Base-by-base conservation (phyloP, 2,888 invertebrate genomes). In the Ectropis crepuscularia region DNA sequence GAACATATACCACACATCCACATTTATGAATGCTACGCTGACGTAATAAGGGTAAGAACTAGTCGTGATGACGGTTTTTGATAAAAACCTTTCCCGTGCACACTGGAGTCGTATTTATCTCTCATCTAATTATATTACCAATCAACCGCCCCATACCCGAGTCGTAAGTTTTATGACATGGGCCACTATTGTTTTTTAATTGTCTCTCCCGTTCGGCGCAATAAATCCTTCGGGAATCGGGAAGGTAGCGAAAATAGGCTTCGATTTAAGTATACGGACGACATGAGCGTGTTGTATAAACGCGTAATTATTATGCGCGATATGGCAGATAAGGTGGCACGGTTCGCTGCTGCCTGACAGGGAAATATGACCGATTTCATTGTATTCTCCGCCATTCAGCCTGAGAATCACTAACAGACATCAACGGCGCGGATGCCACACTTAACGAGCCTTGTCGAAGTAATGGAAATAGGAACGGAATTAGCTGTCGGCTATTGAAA, bases 321-420 rank as follows among this genome's bases (percentile, higher is more conserved):
- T 91, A 86, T 74, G 71, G 75, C 69, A 80, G 91, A 91, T 91
- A 91, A 89, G 82, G 75, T 77, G 80, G 83, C 86, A 90, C 89
- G 90, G 88, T 91, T 85, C 79, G 90, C 79, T 90, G 91, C 86
- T 75, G 81, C 83, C 81, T 86, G 88, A 86, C 87, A 87, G 90
- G 89, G 88, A 90, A 90, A 90, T 92, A 90, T 92, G 90, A 90
- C 90, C 87, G 92, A 90, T 91, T 90, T 90, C 92, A 92, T 92
- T 92, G 92, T 92, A 92, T 87, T 87, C 81, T 76, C 80, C 77
- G 86, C 84, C 86, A 83, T 86, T 87, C 82, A 81, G 85, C 85
- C 87, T 87, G 87, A 89, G 91, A 92, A 92, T 92, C 92, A 91
- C 92, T 90, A 86, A 87, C 82, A 85, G 88, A 89, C 89, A 91